phyloP scores from a whole-genome alignment of 2,113 vertebrate species.

The Tyrannus savana region DNA sequence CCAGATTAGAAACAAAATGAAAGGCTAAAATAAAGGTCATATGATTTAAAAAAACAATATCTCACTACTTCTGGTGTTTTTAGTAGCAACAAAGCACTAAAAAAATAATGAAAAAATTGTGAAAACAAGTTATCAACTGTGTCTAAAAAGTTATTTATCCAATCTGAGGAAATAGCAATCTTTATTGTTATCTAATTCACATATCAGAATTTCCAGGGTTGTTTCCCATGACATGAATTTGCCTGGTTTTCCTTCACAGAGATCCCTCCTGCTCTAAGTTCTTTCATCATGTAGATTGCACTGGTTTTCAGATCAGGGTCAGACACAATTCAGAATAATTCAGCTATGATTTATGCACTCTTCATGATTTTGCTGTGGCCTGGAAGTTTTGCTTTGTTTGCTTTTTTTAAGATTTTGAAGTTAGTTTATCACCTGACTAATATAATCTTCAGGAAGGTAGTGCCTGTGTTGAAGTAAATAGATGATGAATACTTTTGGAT shows the following conservation, averaged over 20 bases:
- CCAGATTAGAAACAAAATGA: not conserved
- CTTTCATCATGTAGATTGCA: not conserved
- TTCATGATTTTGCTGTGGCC: not conserved
- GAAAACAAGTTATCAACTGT: constrained; percentile 34
- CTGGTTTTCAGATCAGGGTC: not conserved
- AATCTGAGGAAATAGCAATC: not conserved
- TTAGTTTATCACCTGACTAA: not conserved
- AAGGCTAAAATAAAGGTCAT: not conserved
- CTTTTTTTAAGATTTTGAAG: not conserved
- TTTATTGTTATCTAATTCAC: constrained; percentile 18
- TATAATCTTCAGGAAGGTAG: not conserved
- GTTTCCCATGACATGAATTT: not conserved
- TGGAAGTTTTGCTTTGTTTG: not conserved
- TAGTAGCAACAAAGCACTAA: not conserved
- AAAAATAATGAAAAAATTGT: not conserved
- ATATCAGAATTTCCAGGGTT: constrained; percentile 5
- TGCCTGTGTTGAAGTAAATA: not conserved
- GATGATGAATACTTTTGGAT: not conserved
- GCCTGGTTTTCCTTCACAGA: not conserved
- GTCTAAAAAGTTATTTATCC: constrained; percentile 41
- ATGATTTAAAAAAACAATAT: not conserved
- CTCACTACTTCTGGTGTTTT: not conserved
- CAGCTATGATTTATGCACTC: not conserved
- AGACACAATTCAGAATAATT: not conserved
- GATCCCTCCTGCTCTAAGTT: not conserved